Base-by-base conservation (phyloP, 2,797 vertebrate species). In the Mus caroli region DNA sequence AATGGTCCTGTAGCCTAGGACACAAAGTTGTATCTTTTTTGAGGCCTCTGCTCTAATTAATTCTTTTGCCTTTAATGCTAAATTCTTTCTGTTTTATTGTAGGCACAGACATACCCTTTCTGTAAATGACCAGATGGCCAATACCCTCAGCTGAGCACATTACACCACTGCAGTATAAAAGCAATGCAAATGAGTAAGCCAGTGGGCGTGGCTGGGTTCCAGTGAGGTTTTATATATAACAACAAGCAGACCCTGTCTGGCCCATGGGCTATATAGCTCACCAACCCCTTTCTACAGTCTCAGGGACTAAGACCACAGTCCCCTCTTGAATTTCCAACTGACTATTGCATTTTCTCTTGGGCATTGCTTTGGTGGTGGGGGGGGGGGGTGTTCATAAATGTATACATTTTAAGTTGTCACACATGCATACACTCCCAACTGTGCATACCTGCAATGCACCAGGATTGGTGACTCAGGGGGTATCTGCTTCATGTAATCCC, bases 401-500 rank as follows among this genome's bases (percentile, higher is more conserved):
- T 14, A 8, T 10, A 9, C 37, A n/a, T 22, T 40, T 37, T 54
- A 76, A 90, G 52, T 12, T 31, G 73, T 20, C 79, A 3, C 82
- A 12, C 5, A 0, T 11, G 17, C 17, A n/a, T 0, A 8, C 46
- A 2, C 1, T 4, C 6, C 69, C 56, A 31, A 24, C 20, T 5
- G n/a, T 94, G 1, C 92, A 99, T 96, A 99, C 99, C 99, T 99
- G 99, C 99, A 99, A 95, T 99, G 99, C 80, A 99, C 99, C 94
- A 99, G 98, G 46, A 99, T 98, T 1, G 99, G 99, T 0, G 99
- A 99, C 69, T 99, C 96, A 0, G 97, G 94, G 15, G 99, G 99
- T 96, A 99, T 99, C 90, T 99, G 99, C 96, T 99, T 99, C 98
- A 99, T 99, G 98, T 99, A 99, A 91, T 99, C 99, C 40, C 99